Conservation (phyloP, 2,797 vertebrate genomes). For the Sternotherus odoratus region DNA sequence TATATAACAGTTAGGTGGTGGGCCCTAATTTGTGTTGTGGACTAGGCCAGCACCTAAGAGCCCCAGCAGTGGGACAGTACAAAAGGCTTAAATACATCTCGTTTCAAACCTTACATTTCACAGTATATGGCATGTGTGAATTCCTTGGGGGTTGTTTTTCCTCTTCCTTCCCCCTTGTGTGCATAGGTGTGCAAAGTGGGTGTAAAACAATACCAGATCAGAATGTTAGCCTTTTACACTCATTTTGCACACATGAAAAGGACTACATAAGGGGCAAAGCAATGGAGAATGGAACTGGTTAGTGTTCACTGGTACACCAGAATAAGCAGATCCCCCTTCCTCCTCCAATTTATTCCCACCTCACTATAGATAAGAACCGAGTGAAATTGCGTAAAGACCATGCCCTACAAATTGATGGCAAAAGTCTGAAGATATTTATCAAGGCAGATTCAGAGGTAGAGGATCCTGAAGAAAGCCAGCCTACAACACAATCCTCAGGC, state of each 20-base stretch:
- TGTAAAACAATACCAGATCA: neutral
- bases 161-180: neutral
- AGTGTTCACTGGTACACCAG: neutral
- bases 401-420: fast-evolving
- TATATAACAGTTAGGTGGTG: neutral
- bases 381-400: conserved; percentile 46
- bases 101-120: neutral
- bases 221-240: neutral
- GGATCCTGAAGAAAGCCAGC: fast-evolving
- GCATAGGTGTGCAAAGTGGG: neutral
- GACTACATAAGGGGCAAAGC: neutral
- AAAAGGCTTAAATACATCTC: neutral
- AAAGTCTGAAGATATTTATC: neutral
- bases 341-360: neutral
- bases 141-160: neutral
- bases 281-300: neutral
- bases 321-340: neutral
- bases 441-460: neutral
- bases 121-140: neutral
- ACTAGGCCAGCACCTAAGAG: neutral
- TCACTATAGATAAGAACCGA: conserved; percentile 14
- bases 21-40: neutral
- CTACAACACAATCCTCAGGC: fast-evolving
- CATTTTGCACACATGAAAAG: neutral
- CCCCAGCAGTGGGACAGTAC: neutral